phyloP scores from a whole-genome alignment of 2,113 vertebrate species.

The Lepidiolamprologus cunningtoni region DNA sequence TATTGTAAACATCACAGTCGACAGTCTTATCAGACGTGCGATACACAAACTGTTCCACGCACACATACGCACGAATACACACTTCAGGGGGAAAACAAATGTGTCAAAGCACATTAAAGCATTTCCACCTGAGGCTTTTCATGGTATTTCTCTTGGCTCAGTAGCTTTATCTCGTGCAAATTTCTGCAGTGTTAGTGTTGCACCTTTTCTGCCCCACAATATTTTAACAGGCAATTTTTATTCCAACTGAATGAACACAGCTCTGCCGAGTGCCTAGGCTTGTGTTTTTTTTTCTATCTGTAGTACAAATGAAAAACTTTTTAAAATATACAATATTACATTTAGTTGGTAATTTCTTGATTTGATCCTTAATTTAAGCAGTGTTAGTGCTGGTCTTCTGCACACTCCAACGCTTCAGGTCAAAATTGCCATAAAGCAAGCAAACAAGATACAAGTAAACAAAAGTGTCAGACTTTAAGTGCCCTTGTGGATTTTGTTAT shows the following conservation, averaged over 20 bases:
- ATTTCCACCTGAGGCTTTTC: not conserved
- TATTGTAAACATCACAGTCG: not conserved
- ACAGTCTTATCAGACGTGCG: not conserved
- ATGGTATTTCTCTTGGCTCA: not conserved
- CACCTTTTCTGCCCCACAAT: not conserved
- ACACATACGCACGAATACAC: not conserved
- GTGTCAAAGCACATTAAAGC: not conserved
- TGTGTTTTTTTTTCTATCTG: fast-evolving
- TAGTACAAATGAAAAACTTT: not conserved
- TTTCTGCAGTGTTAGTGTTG: not conserved
- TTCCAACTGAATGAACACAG: not conserved
- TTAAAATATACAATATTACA: not conserved
- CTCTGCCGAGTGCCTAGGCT: not conserved
- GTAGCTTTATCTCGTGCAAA: not conserved
- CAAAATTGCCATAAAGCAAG: not conserved
- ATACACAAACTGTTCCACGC: not conserved
- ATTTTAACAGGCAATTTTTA: not conserved
- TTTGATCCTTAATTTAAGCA: not conserved
- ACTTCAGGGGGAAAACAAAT: not conserved
- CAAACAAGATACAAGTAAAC: not conserved
- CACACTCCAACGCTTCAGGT: fast-evolving
- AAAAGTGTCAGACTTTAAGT: not conserved
- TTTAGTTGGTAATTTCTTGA: not conserved
- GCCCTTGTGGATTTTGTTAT: not conserved
- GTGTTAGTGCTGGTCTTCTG: not conserved